Conservation (phyloP, 2,113 vertebrate genomes). For the Lethenteron reissneri region DNA sequence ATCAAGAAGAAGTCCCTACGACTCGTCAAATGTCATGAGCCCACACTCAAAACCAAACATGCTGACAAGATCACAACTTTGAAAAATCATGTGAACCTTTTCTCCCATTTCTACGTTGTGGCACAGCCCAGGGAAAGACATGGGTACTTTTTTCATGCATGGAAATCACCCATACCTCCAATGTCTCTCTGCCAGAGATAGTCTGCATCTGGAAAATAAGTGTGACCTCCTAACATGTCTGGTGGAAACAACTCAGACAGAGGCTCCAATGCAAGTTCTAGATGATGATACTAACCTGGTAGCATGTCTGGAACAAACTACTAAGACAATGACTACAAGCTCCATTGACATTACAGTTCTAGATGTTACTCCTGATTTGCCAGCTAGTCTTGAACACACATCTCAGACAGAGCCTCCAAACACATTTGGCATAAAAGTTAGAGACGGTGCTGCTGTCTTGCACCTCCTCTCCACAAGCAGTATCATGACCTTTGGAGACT, state of each 20-base stretch:
- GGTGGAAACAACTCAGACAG: neutral
- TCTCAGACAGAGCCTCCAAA: conserved; percentile 2
- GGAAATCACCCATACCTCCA: neutral
- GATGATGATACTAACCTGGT: neutral
- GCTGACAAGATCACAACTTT: neutral
- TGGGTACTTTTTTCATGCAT: conserved; percentile 1
- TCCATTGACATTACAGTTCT: neutral
- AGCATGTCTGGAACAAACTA: neutral
- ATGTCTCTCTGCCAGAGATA: neutral
- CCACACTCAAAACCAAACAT: neutral
- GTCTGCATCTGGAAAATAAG: conserved; percentile 1
- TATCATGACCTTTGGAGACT: neutral
- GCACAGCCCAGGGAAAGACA: neutral
- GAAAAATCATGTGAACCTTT: neutral
- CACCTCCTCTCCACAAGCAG: neutral
- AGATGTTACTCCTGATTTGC: neutral
- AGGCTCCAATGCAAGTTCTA: neutral
- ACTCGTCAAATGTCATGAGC: neutral
- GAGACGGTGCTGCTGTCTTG: neutral
- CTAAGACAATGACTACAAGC: neutral
- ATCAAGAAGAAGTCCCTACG: neutral
- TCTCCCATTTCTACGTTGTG: neutral
- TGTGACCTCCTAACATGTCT: conserved; percentile 2
- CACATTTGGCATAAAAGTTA: conserved; percentile 2
- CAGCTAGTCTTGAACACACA: neutral